Percentiles rank a stretch among this genome's conserved stretches.
Evolutionary conservation across 2,113 vertebrate species (phyloP).

Genomic region (Galemys pyrenaicus): DNA sequence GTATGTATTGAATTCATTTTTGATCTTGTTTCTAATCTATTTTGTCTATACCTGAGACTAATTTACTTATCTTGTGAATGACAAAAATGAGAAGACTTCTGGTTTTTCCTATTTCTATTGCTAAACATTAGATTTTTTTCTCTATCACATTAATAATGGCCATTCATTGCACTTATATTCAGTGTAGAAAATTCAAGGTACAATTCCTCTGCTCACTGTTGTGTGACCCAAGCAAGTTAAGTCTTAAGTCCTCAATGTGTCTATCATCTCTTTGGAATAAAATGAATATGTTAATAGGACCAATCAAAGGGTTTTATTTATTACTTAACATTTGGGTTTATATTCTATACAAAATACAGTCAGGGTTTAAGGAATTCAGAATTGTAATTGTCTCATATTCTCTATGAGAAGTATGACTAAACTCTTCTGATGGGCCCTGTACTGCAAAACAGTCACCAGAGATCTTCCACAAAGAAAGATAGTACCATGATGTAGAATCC

Average conservation of each 20-base stretch:
- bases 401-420: neutral
- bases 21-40: neutral
- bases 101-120: neutral
- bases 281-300: neutral
- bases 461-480: neutral
- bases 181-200: neutral
- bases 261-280: neutral
- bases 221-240: neutral
- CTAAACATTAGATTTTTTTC: neutral
- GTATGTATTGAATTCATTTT: conserved; percentile 7
- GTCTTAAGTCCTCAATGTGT: neutral
- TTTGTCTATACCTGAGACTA: conserved; percentile 24
- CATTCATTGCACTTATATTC: neutral
- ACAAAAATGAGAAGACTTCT: conserved; percentile 26
- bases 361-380: neutral
- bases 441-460: neutral
- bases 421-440: neutral
- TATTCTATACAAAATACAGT: neutral
- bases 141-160: neutral
- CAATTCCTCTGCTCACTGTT: neutral
- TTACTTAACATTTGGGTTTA: neutral
- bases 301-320: neutral
- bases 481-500: neutral
- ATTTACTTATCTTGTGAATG: neutral
- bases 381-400: neutral